Evolutionary conservation across 2,113 vertebrate species (phyloP), one percentile per base, ranked within the genome.

Genomic region (Benitochromis conjunctus): DNA sequence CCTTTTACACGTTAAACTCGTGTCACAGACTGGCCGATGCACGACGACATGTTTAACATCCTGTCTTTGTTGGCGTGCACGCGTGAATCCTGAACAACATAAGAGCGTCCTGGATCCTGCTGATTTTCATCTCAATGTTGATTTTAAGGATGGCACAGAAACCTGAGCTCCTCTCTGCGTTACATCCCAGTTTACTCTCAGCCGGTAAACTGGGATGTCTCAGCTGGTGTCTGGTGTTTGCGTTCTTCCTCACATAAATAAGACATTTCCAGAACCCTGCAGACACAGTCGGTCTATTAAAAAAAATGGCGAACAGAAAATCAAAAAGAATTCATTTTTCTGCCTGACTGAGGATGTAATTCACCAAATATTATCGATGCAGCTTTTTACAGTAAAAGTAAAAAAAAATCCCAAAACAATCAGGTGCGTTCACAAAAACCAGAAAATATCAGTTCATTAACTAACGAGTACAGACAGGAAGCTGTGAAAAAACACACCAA

Each of bases 1-100:
- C 38, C 13, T 69, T 4, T 16, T 5, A 41, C 62, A 66, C 12
- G 8, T 19, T 62, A 11, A 18, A 34, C 58, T 62, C 1, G 1
- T 3, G 3, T 19, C 16, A 51, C 14, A 51, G 13, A 18, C 5
- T 18, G 4, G 29, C 29, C 3, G 10, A 10, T 0, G 2, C 58
- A 1, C 58, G 0, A 1, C 9, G 1, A 64, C 60, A 46, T 0
- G 21, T 71, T 10, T 46, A 16, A 0, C 24, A 24, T 24, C 19
- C 69, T 48, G 16, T 24, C 69, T 74, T 19, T 11, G 21, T 31
- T 51, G 43, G 10, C 2, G 13, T 71, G n/a, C 12, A 2, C 7
- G 46, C 5, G 3, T 43, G 13, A 62, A 36, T 74, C 69, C 14
- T 19, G 43, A 51, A n/a, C 9, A 51, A 14, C 19, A n/a, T 19